A percentile compares a stretch with the other conserved stretches of the same genome.
Conservation (phyloP, 2,113 vertebrate genomes). For the Chaenogobius annularis region DNA sequence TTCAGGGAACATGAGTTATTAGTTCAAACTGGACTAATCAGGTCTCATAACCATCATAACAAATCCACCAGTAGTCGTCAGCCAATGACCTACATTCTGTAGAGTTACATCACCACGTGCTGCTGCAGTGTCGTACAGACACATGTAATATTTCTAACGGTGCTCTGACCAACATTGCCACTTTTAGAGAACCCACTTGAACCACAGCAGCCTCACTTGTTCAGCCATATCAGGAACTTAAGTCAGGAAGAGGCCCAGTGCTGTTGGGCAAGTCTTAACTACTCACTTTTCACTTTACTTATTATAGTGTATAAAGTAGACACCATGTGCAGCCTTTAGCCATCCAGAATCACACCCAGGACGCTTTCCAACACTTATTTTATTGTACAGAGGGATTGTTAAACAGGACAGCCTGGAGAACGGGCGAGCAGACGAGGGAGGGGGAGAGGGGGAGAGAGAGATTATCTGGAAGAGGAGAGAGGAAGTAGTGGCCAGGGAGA, state of each 20-base stretch:
- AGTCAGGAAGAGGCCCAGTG: conserved; percentile 59
- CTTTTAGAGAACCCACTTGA: conserved; percentile 54
- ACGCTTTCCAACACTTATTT: conserved; percentile 21
- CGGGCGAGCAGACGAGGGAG: conserved; percentile 77
- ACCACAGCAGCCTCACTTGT: conserved; percentile 56
- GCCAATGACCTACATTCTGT: conserved; percentile 68
- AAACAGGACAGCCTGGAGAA: conserved; percentile 81
- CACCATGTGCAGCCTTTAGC: conserved; percentile 50
- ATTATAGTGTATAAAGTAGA: conserved; percentile 52
- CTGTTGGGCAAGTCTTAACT: conserved; percentile 51
- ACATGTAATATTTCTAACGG: conserved; percentile 54
- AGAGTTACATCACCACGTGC: conserved; percentile 66
- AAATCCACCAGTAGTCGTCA: conserved; percentile 47
- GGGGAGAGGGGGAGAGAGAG: conserved; percentile 76
- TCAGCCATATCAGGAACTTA: conserved; percentile 71
- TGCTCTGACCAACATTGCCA: conserved; percentile 58
- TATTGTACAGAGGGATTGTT: conserved; percentile 50
- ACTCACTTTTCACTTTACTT: conserved; percentile 28
- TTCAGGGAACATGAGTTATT: conserved; percentile 68
- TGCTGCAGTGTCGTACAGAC: conserved; percentile 59
- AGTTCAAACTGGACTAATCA: conserved; percentile 67
- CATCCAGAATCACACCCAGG: conserved; percentile 17
- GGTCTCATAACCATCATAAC: conserved; percentile 68
- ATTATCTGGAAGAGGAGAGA: conserved; percentile 81
- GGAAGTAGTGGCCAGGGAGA: conserved; percentile 77